Conservation (phyloP, 2,113 vertebrate species). For the Austrofundulus limnaeus region DNA sequence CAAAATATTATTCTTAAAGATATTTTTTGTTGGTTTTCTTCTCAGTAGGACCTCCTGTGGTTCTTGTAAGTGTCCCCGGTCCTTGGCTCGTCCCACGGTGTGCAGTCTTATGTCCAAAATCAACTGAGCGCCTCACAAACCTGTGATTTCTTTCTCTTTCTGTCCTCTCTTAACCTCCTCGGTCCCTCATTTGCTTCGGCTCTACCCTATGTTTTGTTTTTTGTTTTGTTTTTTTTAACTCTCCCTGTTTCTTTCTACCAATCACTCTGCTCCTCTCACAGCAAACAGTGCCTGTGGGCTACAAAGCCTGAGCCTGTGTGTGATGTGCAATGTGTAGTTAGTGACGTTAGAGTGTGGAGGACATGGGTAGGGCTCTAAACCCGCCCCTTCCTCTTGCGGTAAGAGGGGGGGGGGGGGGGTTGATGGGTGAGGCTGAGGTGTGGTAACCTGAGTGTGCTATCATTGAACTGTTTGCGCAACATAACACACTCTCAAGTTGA, state of each 20-base stretch:
- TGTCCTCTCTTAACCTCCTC: slow-evolving; percentile 47
- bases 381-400: slow-evolving; percentile 64
- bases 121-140: slow-evolving; percentile 44
- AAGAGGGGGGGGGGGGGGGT: slow-evolving; percentile 31
- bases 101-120: slow-evolving; percentile 46
- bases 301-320: slow-evolving; percentile 65
- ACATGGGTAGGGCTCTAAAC: slow-evolving; percentile 57
- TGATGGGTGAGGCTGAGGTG: slow-evolving; percentile 61
- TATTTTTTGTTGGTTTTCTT: slow-evolving; percentile 10
- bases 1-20: slow-evolving; percentile 35
- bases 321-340: slow-evolving; percentile 65
- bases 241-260: slow-evolving; percentile 28
- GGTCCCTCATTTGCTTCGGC: slow-evolving; percentile 41
- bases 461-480: slow-evolving; percentile 44
- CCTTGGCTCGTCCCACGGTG: slow-evolving; percentile 24
- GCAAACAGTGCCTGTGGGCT: slow-evolving; percentile 72
- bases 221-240: slow-evolving; percentile 28
- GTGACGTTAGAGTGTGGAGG: slow-evolving; percentile 44
- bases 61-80: slow-evolving; percentile 33
- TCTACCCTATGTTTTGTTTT: slow-evolving; percentile 55
- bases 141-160: slow-evolving; percentile 48
- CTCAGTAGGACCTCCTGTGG: slow-evolving; percentile 9
- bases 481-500: slow-evolving; percentile 11
- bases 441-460: slow-evolving; percentile 54
- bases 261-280: slow-evolving; percentile 56